Base-by-base conservation (phyloP, 2,888 invertebrate genomes). In the Fabriciana adippe region DNA sequence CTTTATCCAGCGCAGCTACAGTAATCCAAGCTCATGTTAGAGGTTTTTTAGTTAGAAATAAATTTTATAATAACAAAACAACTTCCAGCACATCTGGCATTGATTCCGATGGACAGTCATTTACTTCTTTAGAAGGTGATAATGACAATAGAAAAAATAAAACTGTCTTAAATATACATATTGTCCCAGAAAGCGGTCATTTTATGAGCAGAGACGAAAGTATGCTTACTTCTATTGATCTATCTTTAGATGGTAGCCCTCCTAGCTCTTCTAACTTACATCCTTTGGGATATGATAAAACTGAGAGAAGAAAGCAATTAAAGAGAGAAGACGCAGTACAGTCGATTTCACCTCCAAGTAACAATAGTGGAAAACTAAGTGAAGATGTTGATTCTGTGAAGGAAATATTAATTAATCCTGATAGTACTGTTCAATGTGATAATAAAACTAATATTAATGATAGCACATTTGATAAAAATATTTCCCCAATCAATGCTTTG, bases 11-110 rank as follows among this genome's bases (percentile, higher is more conserved):
- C 79, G 94, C 94, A 18, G 95, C 95, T 48, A 94, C 94, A 3
- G 93, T 93, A 76, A 95, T 95, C 74, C 95, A 95, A 85, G 94
- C 95, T 6, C 94, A 95, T 59, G 94, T 95, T 56, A 91, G 95
- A 70, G 95, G 95, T 2, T 95, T 94, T 80, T 91, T 95, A 78
- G 94, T 94, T 50, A 88, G 95, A 68, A 94, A 93, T 79, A 89
- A 88, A 77, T 75, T 89, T n/a, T 84, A 88, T 74, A 83, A 84
- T 51, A 87, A 87, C 69, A 92, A 89, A 84, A 88, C 89, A 0
- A 73, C 76, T n/a, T 89, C 90, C 48, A 83, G 81, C 31, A 85
- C 82, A 75, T 90, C 92, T 18, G 76, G 87, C 66, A 79, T 84
- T 18, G 89, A 88, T 77, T 90, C 90, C 6, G 83, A 88, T 65